Evolutionary conservation across 2,888 invertebrate species (phyloP).

Genomic region (Nysson spinosus): DNA sequence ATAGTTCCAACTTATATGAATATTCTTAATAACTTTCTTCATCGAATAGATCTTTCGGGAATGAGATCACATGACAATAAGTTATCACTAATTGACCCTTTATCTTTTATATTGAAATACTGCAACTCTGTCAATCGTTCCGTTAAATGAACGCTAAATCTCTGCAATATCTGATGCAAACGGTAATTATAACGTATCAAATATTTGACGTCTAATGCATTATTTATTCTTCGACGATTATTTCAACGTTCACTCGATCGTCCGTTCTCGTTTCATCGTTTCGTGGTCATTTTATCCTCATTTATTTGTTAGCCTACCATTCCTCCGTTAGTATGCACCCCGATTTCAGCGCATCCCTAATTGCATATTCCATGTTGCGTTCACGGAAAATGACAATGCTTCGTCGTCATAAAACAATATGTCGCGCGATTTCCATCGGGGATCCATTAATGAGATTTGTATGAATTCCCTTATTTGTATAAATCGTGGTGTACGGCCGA

Average conservation of each 20-base stretch:
- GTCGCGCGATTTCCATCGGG: conserved; percentile 44
- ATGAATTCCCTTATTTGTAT: conserved; percentile 48
- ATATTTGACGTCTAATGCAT: too few relatives aligned
- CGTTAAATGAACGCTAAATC: too few relatives aligned
- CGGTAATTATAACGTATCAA: too few relatives aligned
- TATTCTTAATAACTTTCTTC: too few relatives aligned
- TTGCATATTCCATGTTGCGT: conserved; percentile 38
- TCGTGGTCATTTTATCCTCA: conserved; percentile 46
- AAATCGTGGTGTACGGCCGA: conserved; percentile 47
- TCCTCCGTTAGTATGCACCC: conserved; percentile 7
- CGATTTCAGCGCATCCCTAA: conserved; percentile 37
- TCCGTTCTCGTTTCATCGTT: conserved; percentile 39
- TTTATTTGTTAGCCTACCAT: conserved; percentile 26
- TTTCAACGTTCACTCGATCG: conserved; percentile 24
- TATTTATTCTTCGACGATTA: too few relatives aligned
- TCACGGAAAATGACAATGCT: conserved; percentile 49
- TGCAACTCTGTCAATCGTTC: too few relatives aligned
- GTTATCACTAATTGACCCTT: too few relatives aligned
- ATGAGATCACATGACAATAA: too few relatives aligned
- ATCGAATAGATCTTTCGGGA: too few relatives aligned
- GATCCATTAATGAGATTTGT: conserved; percentile 53
- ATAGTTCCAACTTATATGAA: too few relatives aligned
- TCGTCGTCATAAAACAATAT: conserved; percentile 47
- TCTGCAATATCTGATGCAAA: too few relatives aligned
- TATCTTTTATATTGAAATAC: too few relatives aligned